phyloP scores from a whole-genome alignment of 92 coral and sea anemone genomes.

The Galaxea fascicularis region DNA sequence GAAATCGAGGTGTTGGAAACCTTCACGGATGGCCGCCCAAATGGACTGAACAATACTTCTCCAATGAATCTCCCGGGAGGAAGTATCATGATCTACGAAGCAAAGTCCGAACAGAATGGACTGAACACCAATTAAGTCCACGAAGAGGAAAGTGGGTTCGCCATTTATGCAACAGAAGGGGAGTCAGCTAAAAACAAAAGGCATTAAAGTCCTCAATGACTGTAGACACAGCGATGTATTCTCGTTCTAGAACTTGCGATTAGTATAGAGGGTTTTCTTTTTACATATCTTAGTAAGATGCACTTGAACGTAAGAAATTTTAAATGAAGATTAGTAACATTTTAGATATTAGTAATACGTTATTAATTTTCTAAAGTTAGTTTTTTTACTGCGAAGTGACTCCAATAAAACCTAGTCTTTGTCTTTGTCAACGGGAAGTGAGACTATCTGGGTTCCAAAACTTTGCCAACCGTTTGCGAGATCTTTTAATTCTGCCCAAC shows the following conservation, averaged over 20 bases:
- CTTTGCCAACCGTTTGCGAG: neutral
- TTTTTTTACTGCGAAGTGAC: neutral
- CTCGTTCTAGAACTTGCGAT: no score
- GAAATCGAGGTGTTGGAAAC: constrained; percentile 57
- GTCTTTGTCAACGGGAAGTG: no score
- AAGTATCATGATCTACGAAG: neutral
- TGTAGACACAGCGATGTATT: neutral
- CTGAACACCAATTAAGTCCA: neutral
- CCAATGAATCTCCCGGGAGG: constrained; percentile 3
- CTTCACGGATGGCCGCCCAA: constrained; percentile 35
- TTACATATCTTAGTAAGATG: no score
- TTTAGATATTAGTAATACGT: no score
- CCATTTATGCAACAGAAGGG: neutral
- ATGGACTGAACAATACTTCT: constrained; percentile 14
- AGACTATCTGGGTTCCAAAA: neutral
- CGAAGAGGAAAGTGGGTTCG: neutral
- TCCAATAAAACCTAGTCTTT: no score
- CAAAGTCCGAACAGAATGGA: neutral
- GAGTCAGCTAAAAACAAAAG: neutral
- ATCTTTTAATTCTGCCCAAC: neutral
- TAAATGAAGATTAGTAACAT: no score
- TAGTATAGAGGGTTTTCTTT: no score
- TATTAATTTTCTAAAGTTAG: no score
- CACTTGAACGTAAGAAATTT: no score
- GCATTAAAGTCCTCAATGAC: neutral